Base-by-base conservation (phyloP, 2,113 vertebrate genomes). In the Nycticebus coucang region DNA sequence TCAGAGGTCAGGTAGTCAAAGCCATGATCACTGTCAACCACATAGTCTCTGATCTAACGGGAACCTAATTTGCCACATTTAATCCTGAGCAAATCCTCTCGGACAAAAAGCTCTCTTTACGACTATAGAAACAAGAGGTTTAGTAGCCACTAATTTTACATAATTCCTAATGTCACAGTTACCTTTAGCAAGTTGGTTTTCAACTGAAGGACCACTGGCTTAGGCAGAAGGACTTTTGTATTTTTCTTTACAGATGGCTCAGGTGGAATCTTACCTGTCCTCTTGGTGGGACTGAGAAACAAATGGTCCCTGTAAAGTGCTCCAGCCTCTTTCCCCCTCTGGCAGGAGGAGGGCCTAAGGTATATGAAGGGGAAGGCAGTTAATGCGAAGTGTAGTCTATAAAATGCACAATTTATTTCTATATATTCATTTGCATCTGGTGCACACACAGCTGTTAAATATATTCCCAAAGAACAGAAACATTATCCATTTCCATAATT, bases 381-480 rank as follows among this genome's bases (percentile, higher is more conserved):
- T 94, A 95, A 93, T 75, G 62, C 71, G 89, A 96, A 97, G 50
- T 45, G 17, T 55, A 97, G 95, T 97, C 96, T 93, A 84, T 97
- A 97, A 97, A 98, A 97, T 60, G 95, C 95, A 72, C 93, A 93
- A 96, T 97, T 98, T 96, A 95, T 95, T 97, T 96, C 89, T 92
- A 90, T 86, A 93, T 86, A 77, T 96, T 97, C 96, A 97, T 98
- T 97, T 98, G 96, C 97, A 97, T 98, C 95, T 97, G 97, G 97
- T 89, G 94, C 41, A 30, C 97, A 87, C 95, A 95, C 96, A 97
- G 96, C 97, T 98, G 97, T 93, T 94, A 97, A 97, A 96, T 96
- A 97, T 96, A 98, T 97, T 96, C 89, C 96, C 97, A 74, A 74
- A 97, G 97, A 97, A 97, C 95, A 98, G 96, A 97, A 97, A 96